Evolutionary conservation across 2,113 vertebrate genomes (phyloP), one percentile per base, ranked within the genome.

Genomic region (Nipponia nippon): DNA sequence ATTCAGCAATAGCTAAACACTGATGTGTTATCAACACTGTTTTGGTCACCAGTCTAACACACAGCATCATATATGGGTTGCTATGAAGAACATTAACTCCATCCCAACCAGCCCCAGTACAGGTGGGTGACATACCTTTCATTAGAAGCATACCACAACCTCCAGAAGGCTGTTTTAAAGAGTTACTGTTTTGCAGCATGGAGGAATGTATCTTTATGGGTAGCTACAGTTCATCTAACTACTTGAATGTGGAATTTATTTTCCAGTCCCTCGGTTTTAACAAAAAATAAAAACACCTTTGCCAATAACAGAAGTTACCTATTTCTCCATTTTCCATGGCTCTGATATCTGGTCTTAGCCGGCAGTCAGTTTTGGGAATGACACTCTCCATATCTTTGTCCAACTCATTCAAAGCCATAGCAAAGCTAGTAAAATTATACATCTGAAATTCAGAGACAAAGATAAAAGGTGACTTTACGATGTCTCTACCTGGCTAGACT

Each of bases 261-360:
- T 76, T 34, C 6, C 23, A 52, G 27, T 67, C 17, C 44, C 38
- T 65, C 36, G 42, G 15, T 30, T 91, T 53, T 26, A 44, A 71
- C 14, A 69, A 58, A 40, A 87, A 76, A 21, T 32, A 63, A 77
- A 84, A 44, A 0, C 0, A 3, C 13, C 15, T 67, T 79, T 89
- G 32, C 21, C 46, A 29, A 4, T 30, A 76, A 27, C 5, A 40
- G 38, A 62, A 62, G 6, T 91, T 98, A 99, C 99, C 99, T 97
- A 99, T 99, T 81, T 99, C 99, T 97, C 99, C 99, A 4, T 99
- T 99, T 97, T 99, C 99, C 99, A 99, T 99, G 87, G 99, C 99
- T 89, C 98, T 98, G 77, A 99, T 99, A 92, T 99, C 99, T 23
- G 99, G 99, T 82, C 99, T 98, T 85, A 99, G 96, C 69, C 99